These are phyloP conservation scores for Tapirus indicus DNA, from an alignment of 2,797 vertebrate genomes.

Conservation along the genomic window DNA sequence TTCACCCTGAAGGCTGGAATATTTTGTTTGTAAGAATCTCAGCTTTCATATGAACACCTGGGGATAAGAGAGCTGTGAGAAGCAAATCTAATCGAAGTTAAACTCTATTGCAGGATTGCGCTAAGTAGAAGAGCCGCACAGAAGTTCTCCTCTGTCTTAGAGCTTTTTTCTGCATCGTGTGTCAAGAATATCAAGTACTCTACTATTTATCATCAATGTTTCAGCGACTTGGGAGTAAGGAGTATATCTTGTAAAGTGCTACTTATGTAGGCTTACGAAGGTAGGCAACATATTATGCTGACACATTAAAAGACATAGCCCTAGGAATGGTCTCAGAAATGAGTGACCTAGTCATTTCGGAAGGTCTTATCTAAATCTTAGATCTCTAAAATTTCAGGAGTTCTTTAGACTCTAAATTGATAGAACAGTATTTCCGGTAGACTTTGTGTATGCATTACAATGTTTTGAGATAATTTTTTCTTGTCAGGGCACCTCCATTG, in stretches of 20 bases:
- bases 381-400: background rate
- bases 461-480: background rate
- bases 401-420: background rate
- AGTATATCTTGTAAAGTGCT: background rate
- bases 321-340: background rate
- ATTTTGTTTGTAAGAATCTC: slow-evolving; percentile 75
- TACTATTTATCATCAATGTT: background rate
- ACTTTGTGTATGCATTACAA: background rate
- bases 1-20: slow-evolving; percentile 71
- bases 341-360: background rate
- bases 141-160: slow-evolving; percentile 45
- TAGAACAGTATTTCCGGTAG: background rate
- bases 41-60: slow-evolving; percentile 75
- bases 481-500: background rate
- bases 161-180: background rate
- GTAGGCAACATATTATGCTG: background rate
- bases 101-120: slow-evolving; percentile 45
- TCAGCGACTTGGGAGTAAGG: background rate
- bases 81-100: slow-evolving; percentile 62
- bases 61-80: slow-evolving; percentile 60
- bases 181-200: slow-evolving; percentile 58
- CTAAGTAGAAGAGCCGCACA: background rate
- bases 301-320: background rate
- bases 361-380: background rate
- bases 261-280: background rate